These are phyloP conservation scores for Azemiops feae DNA, from an alignment of 2,113 vertebrate genomes.

Conservation along the genomic window DNA sequence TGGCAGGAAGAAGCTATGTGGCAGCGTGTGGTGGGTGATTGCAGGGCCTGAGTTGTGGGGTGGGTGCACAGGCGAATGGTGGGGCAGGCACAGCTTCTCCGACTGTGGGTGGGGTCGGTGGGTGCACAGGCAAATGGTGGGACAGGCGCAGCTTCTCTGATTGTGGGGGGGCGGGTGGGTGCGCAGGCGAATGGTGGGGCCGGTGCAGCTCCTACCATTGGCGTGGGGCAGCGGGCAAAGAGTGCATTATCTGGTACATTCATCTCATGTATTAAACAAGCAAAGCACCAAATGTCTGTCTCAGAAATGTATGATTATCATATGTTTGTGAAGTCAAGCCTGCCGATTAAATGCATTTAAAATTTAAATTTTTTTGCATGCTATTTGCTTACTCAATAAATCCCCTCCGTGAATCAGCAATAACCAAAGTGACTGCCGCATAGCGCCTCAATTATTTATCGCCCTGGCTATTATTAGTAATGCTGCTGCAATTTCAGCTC, in stretches of 20 bases:
- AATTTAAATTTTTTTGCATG: conserved; percentile 52
- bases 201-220: too few species aligned
- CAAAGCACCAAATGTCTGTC: conserved; percentile 57
- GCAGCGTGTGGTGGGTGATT: too few species aligned
- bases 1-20: too few species aligned
- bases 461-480: conserved; percentile 27
- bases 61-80: too few species aligned
- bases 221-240: not conserved
- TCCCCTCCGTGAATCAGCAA: conserved; percentile 32
- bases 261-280: conserved; percentile 66
- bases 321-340: conserved; percentile 33
- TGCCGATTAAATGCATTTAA: too few species aligned
- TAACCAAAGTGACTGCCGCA: conserved; percentile 48
- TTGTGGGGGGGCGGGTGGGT: too few species aligned
- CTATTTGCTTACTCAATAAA: conserved; percentile 22
- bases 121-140: too few species aligned
- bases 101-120: too few species aligned
- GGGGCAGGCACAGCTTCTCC: too few species aligned
- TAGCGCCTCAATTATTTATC: conserved; percentile 41
- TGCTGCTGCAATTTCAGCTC: not conserved
- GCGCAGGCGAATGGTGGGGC: too few species aligned
- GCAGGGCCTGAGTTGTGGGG: too few species aligned
- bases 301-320: conserved; percentile 50
- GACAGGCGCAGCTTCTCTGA: too few species aligned
- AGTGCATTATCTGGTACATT: conserved; percentile 56